A percentile compares a stretch with the other conserved stretches of the same genome.
Evolutionary conservation across 2,113 vertebrate genomes (phyloP).

Genomic region (Saguinus imperator): DNA sequence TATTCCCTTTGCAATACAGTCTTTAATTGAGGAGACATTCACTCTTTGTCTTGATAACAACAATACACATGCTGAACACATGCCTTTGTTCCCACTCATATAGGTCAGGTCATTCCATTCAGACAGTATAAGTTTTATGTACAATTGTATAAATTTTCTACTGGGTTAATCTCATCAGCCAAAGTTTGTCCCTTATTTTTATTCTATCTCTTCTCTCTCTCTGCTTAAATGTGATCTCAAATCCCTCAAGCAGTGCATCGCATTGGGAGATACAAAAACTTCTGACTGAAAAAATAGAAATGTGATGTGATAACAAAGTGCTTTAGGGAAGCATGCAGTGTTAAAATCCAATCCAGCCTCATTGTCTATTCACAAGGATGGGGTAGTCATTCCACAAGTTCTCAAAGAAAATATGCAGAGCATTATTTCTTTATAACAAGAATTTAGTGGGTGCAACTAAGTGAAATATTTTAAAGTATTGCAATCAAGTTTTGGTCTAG

Average conservation of each 20-base stretch:
- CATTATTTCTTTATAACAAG: constrained; percentile 33
- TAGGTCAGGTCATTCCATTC: not conserved
- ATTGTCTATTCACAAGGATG: constrained; percentile 50
- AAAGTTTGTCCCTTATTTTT: constrained; percentile 41
- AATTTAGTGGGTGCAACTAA: not conserved
- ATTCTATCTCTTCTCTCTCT: constrained; percentile 36
- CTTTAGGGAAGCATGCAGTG: constrained; percentile 37
- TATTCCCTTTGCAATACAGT: constrained; percentile 43
- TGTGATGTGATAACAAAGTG: constrained; percentile 61
- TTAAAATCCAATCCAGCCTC: constrained; percentile 46
- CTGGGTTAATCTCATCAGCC: constrained; percentile 15
- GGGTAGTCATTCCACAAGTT: not conserved
- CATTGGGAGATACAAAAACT: constrained; percentile 56
- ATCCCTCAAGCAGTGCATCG: constrained; percentile 33
- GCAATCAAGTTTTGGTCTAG: not conserved
- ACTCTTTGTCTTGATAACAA: not conserved
- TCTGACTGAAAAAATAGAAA: constrained; percentile 39
- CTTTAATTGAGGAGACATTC: not conserved
- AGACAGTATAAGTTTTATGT: not conserved
- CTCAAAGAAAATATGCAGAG: not conserved
- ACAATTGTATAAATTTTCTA: constrained; percentile 12
- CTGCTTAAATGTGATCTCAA: constrained; percentile 51
- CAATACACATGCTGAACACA: not conserved
- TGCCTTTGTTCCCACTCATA: not conserved
- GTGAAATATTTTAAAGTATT: constrained; percentile 34